A percentile compares a stretch with the other conserved stretches of the same genome.
These are phyloP conservation scores for Eudemis profundana DNA, from an alignment of 2,888 invertebrate species.

Conservation along the genomic window DNA sequence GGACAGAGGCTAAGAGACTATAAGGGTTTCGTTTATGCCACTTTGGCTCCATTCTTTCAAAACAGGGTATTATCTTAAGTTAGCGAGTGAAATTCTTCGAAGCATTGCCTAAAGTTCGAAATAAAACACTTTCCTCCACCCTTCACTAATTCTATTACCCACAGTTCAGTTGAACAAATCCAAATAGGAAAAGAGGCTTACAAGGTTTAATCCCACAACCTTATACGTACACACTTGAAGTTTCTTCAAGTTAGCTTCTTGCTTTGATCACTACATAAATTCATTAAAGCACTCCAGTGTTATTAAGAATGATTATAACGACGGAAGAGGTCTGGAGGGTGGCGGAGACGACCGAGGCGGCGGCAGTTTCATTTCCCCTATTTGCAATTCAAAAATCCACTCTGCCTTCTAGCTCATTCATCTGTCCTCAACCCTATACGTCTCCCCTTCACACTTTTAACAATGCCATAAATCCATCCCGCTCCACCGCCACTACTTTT, in stretches of 20 bases:
- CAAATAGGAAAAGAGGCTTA: conserved; percentile 51
- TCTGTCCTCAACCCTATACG: conserved; percentile 53
- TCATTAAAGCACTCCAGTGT: conserved; percentile 77
- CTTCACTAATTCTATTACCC: conserved; percentile 48
- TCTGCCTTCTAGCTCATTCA: conserved; percentile 65
- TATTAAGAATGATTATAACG: conserved; percentile 80
- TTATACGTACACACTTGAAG: conserved; percentile 54
- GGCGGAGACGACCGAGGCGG: conserved; percentile 65
- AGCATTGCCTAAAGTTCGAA: conserved; percentile 45
- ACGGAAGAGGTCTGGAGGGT: conserved; percentile 70
- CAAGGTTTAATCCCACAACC: conserved; percentile 50
- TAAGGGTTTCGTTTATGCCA: too few species aligned
- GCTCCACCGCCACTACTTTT: conserved; percentile 61
- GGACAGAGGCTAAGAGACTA: too few species aligned
- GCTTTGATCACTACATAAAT: conserved; percentile 78
- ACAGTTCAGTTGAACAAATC: conserved; percentile 58
- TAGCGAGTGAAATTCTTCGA: conserved; percentile 4
- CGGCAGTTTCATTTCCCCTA: conserved; percentile 78
- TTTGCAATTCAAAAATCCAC: conserved; percentile 84
- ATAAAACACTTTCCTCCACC: conserved; percentile 40
- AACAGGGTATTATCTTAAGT: conserved; percentile 8
- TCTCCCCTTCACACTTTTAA: conserved; percentile 58
- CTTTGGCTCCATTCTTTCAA: too few species aligned
- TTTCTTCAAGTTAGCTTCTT: conserved; percentile 61
- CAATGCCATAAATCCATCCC: conserved; percentile 54